These are phyloP conservation scores for Alcedo atthis DNA, from an alignment of 2,797 vertebrate species.

Conservation along the genomic window DNA sequence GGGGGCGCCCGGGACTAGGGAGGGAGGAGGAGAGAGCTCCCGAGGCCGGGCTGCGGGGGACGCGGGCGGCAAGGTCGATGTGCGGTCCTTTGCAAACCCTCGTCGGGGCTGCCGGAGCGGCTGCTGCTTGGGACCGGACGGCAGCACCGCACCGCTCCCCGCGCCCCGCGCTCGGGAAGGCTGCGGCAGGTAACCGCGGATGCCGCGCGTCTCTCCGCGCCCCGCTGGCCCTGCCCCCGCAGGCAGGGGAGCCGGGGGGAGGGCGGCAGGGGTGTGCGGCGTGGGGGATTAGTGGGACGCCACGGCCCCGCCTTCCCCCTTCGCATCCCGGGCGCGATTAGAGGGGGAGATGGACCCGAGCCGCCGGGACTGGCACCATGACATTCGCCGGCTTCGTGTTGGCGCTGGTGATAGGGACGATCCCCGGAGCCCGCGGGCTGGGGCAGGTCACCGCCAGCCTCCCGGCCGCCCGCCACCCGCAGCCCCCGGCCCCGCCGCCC, in stretches of 20 bases:
- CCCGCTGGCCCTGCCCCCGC: background rate
- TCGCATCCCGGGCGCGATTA: constrained; percentile 11
- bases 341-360: constrained; percentile 70
- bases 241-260: background rate
- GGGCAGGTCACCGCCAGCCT: constrained; percentile 7
- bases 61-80: no score
- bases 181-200: background rate
- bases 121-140: background rate
- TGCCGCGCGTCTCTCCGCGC: background rate
- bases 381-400: constrained; percentile 46
- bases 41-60: background rate
- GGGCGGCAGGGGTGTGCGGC: background rate
- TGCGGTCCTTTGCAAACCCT: background rate
- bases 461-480: background rate
- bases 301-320: constrained; percentile 66
- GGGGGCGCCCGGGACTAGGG: background rate
- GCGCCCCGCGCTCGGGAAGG: background rate
- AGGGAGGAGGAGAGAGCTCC: background rate
- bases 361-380: constrained; percentile 72
- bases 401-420: constrained; percentile 61
- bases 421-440: constrained; percentile 2
- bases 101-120: background rate
- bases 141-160: background rate
- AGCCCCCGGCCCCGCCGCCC: background rate
- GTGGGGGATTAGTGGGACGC: constrained; percentile 54